Evolutionary conservation across 2,113 vertebrate species (phyloP).

Genomic region (Oreotrochilus melanogaster): DNA sequence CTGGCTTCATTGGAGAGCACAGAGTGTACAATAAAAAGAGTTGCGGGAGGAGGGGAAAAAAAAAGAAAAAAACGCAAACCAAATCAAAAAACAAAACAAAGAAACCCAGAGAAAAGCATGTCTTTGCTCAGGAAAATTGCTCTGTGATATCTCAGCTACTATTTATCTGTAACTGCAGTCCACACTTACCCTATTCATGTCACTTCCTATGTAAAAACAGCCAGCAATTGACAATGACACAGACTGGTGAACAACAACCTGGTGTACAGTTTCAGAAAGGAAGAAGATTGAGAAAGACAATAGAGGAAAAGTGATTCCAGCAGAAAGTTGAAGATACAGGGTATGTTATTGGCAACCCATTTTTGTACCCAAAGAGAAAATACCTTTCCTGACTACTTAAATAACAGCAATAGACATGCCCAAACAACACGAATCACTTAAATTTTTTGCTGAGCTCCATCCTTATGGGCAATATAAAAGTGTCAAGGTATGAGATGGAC

Average conservation of each 20-base stretch:
- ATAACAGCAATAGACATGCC: accelerated
- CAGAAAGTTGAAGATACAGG: not conserved
- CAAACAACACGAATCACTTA: not conserved
- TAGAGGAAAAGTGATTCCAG: not conserved
- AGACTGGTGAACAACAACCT: not conserved
- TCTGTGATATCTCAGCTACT: not conserved
- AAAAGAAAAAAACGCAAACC: too few species aligned
- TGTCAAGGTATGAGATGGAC: not conserved
- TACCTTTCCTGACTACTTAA: not conserved
- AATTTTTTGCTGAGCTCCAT: not conserved
- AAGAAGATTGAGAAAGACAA: not conserved
- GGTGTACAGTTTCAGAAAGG: not conserved
- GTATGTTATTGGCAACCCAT: not conserved
- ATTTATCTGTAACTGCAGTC: not conserved
- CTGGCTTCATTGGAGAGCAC: not conserved
- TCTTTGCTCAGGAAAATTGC: not conserved
- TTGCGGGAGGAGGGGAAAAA: not conserved
- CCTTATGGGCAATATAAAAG: not conserved
- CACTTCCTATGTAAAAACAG: not conserved
- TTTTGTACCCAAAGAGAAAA: not conserved
- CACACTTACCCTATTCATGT: not conserved
- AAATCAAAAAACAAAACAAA: not conserved
- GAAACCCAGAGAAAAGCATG: not conserved
- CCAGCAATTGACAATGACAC: accelerated
- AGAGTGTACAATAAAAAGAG: not conserved